phyloP scores from a whole-genome alignment of 2,113 vertebrate species.

The Pelecanus crispus region DNA sequence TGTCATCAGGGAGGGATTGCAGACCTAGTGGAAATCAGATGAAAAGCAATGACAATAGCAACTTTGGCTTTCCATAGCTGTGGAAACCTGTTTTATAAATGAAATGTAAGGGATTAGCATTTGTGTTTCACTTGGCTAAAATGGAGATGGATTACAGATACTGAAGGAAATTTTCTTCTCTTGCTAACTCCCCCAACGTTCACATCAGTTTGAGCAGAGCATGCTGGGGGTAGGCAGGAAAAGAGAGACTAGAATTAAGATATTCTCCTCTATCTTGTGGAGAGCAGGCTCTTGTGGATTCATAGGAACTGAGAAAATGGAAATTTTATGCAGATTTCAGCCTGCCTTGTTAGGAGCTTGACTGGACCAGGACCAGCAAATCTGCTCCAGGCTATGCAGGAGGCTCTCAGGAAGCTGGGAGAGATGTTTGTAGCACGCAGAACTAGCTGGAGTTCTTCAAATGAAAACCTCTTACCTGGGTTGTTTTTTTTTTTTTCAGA shows the following conservation, averaged over 20 bases:
- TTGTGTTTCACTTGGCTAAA: conserved; percentile 30
- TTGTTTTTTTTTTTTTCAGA: background rate
- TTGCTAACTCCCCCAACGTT: background rate
- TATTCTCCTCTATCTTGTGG: background rate
- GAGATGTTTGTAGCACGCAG: background rate
- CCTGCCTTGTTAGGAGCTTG: background rate
- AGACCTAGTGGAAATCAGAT: background rate
- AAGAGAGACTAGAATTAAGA: background rate
- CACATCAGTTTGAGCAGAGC: background rate
- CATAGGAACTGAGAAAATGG: background rate
- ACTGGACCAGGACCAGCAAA: background rate
- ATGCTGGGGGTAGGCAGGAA: background rate
- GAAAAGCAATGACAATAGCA: background rate
- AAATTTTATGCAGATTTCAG: conserved; percentile 7
- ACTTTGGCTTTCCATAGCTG: background rate
- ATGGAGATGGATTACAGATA: background rate
- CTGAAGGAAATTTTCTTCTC: background rate
- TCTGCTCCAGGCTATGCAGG: background rate
- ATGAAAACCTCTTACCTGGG: background rate
- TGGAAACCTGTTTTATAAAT: background rate
- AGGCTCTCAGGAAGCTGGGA: background rate
- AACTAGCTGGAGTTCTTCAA: background rate
- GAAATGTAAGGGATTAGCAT: conserved; percentile 16
- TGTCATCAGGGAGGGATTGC: background rate
- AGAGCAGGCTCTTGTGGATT: background rate